Percentiles rank a stretch among this genome's conserved stretches.
Conservation (phyloP, 2,888 invertebrate species). For the Allolobophora icterica region DNA sequence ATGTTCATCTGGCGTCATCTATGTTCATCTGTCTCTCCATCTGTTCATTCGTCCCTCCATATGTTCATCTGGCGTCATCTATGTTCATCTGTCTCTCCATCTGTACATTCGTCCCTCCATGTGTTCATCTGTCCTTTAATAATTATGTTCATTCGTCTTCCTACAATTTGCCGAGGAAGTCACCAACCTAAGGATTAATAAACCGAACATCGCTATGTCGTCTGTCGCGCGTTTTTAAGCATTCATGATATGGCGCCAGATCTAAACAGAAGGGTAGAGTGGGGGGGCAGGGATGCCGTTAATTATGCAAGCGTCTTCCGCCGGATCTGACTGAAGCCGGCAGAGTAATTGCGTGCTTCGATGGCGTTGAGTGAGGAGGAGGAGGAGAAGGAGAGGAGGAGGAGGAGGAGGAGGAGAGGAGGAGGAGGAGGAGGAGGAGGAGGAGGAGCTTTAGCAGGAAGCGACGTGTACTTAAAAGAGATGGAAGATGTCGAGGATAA, state of each 20-base stretch:
- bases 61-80: too few relatives aligned
- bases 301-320: neutral
- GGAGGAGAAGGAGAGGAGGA: neutral
- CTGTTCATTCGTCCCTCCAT: neutral
- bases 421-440: too few relatives aligned
- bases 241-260: neutral
- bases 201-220: neutral
- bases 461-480: neutral
- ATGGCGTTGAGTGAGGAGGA: neutral
- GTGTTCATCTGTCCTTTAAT: too few relatives aligned
- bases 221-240: neutral
- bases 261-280: neutral
- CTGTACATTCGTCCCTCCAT: neutral
- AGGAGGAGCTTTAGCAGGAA: neutral
- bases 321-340: neutral
- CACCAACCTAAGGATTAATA: neutral
- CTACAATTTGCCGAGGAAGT: neutral
- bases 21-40: neutral
- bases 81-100: neutral
- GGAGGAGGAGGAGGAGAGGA: too few relatives aligned
- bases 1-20: neutral
- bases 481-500: neutral
- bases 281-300: neutral
- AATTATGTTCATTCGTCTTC: too few relatives aligned
- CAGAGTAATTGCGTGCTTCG: neutral